Evolutionary conservation across 2,888 invertebrate genomes (phyloP), one percentile per base, ranked within the genome.

Genomic region (Agriotes lineatus): DNA sequence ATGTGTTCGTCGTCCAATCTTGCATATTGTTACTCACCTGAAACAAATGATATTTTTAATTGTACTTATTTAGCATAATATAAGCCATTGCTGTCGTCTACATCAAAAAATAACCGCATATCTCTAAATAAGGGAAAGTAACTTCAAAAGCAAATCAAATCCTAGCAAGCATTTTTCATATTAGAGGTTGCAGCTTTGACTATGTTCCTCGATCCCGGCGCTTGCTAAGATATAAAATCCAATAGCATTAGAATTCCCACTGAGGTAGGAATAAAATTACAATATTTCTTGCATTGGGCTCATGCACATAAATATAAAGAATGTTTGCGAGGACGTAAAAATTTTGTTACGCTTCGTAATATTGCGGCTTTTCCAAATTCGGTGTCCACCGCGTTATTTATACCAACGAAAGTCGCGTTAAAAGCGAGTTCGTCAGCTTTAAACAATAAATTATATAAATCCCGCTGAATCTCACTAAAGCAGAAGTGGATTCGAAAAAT

Each of bases 201-300:
- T 20, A 25, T 48, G 22, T 16, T 52, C 16, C 35, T 18, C 33
- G 25, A 33, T 12, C 37, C 37, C 9, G 33, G 22, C 37, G 35
- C 35, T 50, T 22, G 22, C 50, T 44, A 48, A 61, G 30, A 61
- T 50, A 50, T 12, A 37, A 33, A 61, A 61, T 61, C 48, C 61
- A 52, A 52, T 52, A 33, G 33, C 52, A 35, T 52, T 33, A 33
- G 52, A 52, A 52, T 52, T 50, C 14, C 42, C 52, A 19, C 44
- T n/a, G 42, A 50, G 30, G 12, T 56, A 54, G 63, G 54, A 63
- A 63, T 63, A 63, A 56, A 63, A 52, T 63, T 63, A 63, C 63
- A 63, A 63, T 63, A 63, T 63, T 63, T 63, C 63, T 56, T 44
- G 22, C 54, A 54, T 52, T 42, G 37, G 48, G 50, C 61, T 30